Percentiles rank a stretch among this genome's conserved stretches.
Evolutionary conservation across 2,113 vertebrate genomes (phyloP).

Genomic region (Cyprinodon brontotheroides): DNA sequence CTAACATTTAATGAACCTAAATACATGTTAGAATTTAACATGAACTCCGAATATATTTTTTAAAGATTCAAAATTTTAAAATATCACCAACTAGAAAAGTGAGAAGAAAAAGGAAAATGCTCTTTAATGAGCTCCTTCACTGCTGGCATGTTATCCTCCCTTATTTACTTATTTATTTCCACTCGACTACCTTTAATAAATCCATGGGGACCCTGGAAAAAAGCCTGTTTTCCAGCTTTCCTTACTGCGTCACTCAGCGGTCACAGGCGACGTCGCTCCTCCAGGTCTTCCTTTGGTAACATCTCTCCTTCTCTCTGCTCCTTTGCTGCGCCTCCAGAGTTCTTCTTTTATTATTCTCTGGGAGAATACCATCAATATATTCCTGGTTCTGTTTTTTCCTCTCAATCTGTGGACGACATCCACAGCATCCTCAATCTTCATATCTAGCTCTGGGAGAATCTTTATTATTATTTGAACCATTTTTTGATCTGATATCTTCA

Average conservation of each 20-base stretch:
- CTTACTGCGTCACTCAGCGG: background rate
- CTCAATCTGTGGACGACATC: background rate
- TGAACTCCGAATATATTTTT: background rate
- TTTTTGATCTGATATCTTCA: background rate
- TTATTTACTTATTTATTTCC: background rate
- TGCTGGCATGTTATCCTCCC: background rate
- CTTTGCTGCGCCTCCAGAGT: rapidly evolving
- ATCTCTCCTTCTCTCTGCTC: rapidly evolving
- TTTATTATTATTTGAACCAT: background rate
- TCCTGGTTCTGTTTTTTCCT: background rate
- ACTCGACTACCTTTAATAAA: background rate
- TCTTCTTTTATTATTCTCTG: background rate
- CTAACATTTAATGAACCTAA: too few species aligned
- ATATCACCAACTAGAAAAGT: background rate
- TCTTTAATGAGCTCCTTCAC: background rate
- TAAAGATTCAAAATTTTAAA: background rate
- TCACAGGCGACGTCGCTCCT: background rate
- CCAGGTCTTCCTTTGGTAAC: background rate
- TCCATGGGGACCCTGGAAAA: rapidly evolving
- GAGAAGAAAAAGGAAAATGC: background rate
- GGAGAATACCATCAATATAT: background rate
- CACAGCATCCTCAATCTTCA: background rate
- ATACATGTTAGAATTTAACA: too few species aligned
- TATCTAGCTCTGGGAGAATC: background rate
- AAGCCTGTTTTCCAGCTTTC: background rate